Base-by-base conservation (phyloP, 2,888 invertebrate genomes). In the Iphiclides podalirius region DNA sequence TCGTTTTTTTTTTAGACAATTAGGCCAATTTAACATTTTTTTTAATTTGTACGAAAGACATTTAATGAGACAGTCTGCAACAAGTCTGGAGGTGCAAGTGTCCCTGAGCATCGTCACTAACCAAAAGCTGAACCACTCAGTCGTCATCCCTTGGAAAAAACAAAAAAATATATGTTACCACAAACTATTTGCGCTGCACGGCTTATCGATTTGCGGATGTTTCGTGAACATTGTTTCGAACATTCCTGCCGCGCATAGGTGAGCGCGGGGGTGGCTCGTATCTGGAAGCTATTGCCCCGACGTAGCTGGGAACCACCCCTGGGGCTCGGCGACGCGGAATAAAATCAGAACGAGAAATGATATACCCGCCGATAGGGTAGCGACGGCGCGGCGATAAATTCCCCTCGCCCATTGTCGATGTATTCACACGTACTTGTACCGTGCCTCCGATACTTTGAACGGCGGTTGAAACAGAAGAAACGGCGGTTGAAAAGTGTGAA, bases 281-380 rank as follows among this genome's bases (percentile, higher is more conserved):
- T n/a, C n/a, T n/a, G 74, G 71, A 76, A 79, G 79, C 75, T 79
- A 81, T 83, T 77, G 79, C 75, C 66, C 67, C 56, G 49, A 58
- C 58, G 66, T 6, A 2, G 66, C 60, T 60, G 69, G 66, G 54
- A 54, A 61, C 68, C 69, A 65, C 73, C 77, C 76, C 67, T 63
- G 59, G 62, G 65, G 61, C 63, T 58, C 70, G 64, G 56, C 67
- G 77, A 70, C 56, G 72, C 64, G 79, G 75, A 80, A 80, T n/a
- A n/a, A 81, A 84, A 81, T 81, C 80, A 72, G 64, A 78, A 75
- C 75, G 75, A 75, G 78, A 77, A 79, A 80, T 81, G 79, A 83
- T 84, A 79, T 75, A 77, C 72, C 69, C 70, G 61, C 59, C 70
- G 77, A 78, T 79, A 79, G 70, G 72, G 66, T 60, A 61, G 63